Percentiles rank a stretch among this genome's conserved stretches.
These are phyloP conservation scores for Notarius quadriscutis DNA, from an alignment of 2,113 vertebrate genomes.

Conservation along the genomic window DNA sequence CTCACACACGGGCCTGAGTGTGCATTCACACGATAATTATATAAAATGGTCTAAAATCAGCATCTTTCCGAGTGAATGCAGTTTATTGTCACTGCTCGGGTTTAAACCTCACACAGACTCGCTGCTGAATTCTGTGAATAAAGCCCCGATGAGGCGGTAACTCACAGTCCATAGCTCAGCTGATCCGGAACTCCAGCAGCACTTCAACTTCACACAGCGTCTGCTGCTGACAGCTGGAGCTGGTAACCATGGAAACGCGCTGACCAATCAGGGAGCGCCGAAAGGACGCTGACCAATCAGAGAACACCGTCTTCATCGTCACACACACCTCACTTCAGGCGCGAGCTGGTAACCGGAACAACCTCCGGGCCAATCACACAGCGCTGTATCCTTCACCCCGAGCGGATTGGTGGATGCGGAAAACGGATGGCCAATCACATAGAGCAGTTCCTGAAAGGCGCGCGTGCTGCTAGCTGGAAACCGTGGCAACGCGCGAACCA, in stretches of 20 bases:
- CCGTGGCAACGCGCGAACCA: not conserved
- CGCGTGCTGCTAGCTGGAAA: not conserved
- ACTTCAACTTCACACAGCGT: constrained; percentile 54
- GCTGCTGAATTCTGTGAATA: too few species aligned
- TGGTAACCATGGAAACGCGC: constrained; percentile 69
- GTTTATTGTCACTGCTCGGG: too few species aligned
- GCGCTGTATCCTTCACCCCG: not conserved
- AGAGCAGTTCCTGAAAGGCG: not conserved
- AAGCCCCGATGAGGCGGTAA: not conserved
- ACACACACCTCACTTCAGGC: not conserved
- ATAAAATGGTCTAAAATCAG: not conserved
- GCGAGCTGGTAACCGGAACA: not conserved
- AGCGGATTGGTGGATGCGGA: not conserved
- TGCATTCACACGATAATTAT: not conserved
- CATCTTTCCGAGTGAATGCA: not conserved
- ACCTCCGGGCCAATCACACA: not conserved
- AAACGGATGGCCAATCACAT: not conserved
- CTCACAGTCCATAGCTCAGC: constrained; percentile 58
- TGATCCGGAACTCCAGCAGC: not conserved
- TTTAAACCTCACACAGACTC: too few species aligned
- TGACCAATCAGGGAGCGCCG: constrained; percentile 63
- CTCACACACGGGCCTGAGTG: too few species aligned
- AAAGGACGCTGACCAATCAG: not conserved
- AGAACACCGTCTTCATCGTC: not conserved
- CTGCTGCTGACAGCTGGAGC: constrained; percentile 52